phyloP scores from a whole-genome alignment of 2,888 invertebrate genomes.

The Acleris sparsana region DNA sequence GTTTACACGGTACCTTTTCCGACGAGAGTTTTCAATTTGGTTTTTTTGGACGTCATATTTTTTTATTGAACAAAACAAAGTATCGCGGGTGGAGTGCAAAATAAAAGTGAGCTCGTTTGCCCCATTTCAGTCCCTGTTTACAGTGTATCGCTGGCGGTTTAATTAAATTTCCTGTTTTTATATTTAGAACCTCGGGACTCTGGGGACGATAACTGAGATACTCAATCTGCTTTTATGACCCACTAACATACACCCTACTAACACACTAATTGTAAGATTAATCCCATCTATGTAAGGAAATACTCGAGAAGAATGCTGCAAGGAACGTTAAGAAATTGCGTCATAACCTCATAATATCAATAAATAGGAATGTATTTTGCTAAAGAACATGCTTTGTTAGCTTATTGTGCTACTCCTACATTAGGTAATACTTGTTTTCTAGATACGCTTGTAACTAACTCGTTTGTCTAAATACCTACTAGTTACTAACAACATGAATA shows the following conservation, averaged over 20 bases:
- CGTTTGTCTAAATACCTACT: constrained; percentile 1
- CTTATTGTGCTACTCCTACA: constrained; percentile 38
- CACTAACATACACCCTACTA: constrained; percentile 5
- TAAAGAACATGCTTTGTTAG: constrained; percentile 46
- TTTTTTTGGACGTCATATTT: constrained; percentile 64
- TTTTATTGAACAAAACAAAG: constrained; percentile 43
- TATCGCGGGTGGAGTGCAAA: constrained; percentile 55
- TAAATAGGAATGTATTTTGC: constrained; percentile 44
- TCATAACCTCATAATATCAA: constrained; percentile 17
- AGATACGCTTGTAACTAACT: constrained; percentile 9
- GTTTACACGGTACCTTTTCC: constrained; percentile 53
- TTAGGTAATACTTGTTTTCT: constrained; percentile 18
- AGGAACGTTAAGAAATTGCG: constrained; percentile 25
- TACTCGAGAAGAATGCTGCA: constrained; percentile 21
- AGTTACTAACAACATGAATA: constrained; percentile 6
- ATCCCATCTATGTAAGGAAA: constrained; percentile 10
- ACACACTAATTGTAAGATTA: background rate
- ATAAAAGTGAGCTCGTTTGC: constrained; percentile 68
- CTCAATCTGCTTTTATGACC: constrained; percentile 39
- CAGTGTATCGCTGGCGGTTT: constrained; percentile 71
- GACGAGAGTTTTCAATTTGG: constrained; percentile 58
- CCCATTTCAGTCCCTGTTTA: constrained; percentile 79
- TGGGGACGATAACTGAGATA: constrained; percentile 42
- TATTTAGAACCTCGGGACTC: constrained; percentile 62
- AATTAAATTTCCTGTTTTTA: constrained; percentile 81